A percentile compares a stretch with the other conserved stretches of the same genome.
phyloP scores from a whole-genome alignment of 2,888 invertebrate species.

The Anorthoa munda region DNA sequence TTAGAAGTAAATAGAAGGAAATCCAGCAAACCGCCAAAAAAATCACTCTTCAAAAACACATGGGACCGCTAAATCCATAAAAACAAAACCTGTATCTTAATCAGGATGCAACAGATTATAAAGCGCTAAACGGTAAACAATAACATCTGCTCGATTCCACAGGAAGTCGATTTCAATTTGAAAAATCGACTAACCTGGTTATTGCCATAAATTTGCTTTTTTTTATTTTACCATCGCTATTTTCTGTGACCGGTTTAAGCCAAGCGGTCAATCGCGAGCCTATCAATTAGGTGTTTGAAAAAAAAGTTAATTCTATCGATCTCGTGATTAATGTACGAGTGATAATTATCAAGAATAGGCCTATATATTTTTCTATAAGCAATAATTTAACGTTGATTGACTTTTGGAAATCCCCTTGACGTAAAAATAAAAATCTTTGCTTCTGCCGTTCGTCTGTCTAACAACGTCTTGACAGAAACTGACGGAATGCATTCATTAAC shows the following conservation, averaged over 20 bases:
- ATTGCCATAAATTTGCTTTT: conserved; percentile 37
- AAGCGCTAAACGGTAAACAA: conserved; percentile 57
- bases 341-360: background rate
- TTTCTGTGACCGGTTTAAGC: conserved; percentile 38
- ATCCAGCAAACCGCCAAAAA: background rate
- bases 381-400: background rate
- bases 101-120: conserved; percentile 58
- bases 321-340: background rate
- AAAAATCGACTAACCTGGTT: conserved; percentile 58
- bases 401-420: background rate
- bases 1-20: background rate
- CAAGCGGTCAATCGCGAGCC: conserved; percentile 16
- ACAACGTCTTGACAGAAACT: background rate
- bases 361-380: background rate
- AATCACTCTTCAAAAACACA: conserved; percentile 14
- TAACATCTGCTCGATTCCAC: conserved; percentile 54
- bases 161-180: conserved; percentile 57
- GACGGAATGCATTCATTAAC: too few relatives aligned
- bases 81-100: conserved; percentile 43
- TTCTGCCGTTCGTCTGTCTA: background rate
- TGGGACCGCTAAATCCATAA: conserved; percentile 31
- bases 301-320: conserved; percentile 5
- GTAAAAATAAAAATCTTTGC: background rate
- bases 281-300: conserved; percentile 1
- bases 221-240: conserved; percentile 17